Conservation (phyloP, 2,113 vertebrate species). For the Crotalus tigris region DNA sequence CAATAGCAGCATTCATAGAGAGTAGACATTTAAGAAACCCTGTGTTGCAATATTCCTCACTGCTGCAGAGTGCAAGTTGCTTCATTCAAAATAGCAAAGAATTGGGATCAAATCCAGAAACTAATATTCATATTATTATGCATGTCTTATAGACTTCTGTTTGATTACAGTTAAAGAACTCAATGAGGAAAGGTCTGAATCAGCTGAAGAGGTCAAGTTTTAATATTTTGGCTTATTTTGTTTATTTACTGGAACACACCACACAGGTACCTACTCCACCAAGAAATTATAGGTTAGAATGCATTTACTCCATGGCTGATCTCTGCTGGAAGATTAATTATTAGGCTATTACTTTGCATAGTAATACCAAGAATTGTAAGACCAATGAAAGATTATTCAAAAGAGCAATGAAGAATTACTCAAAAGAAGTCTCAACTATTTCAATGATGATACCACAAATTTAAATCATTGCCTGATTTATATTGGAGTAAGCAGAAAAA, state of each 20-base stretch:
- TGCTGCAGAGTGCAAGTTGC: not conserved
- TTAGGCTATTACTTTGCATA: not conserved
- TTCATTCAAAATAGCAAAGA: not conserved
- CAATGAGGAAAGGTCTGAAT: not conserved
- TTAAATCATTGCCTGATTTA: not conserved
- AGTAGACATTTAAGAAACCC: not conserved
- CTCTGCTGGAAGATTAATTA: not conserved
- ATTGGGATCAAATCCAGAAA: not conserved
- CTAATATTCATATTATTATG: not conserved
- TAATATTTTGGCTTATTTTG: not conserved
- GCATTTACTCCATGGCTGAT: not conserved
- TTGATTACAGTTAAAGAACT: not conserved
- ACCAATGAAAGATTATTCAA: not conserved
- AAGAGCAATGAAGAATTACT: not conserved
- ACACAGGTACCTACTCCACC: not conserved
- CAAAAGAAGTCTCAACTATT: constrained; percentile 6
- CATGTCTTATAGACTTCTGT: not conserved
- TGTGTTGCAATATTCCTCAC: not conserved
- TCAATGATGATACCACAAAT: not conserved
- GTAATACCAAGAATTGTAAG: not conserved
- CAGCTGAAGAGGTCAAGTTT: not conserved
- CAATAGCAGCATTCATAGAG: not conserved
- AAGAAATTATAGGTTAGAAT: not conserved
- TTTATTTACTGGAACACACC: not conserved
- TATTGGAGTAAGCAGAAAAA: not conserved